phyloP scores from a whole-genome alignment of 1,140 invertebrate genomes.

The Thaumetopoea pityocampa region DNA sequence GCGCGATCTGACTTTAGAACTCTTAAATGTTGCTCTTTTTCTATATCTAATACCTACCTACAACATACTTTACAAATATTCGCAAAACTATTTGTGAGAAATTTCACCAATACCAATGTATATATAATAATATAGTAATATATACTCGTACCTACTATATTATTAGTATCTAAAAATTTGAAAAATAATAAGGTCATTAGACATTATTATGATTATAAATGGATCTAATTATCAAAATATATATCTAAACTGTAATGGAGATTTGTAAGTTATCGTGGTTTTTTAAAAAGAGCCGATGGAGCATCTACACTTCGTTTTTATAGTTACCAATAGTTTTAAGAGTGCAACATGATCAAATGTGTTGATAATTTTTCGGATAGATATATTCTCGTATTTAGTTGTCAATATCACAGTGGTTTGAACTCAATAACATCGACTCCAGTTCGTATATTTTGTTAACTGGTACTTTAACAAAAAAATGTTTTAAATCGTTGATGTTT shows the following conservation, averaged over 20 bases:
- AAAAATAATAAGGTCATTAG: too few relatives aligned
- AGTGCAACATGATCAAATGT: constrained; percentile 44
- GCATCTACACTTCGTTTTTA: constrained; percentile 43
- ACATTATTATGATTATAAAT: too few relatives aligned
- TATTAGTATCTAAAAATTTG: too few relatives aligned
- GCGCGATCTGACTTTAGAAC: too few relatives aligned
- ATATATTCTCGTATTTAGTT: constrained; percentile 42
- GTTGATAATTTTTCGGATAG: constrained; percentile 42
- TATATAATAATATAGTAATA: too few relatives aligned
- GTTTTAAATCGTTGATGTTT: constrained; percentile 15
- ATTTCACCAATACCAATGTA: too few relatives aligned
- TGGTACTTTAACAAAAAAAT: constrained; percentile 5
- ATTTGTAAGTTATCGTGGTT: constrained; percentile 9
- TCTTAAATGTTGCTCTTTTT: too few relatives aligned
- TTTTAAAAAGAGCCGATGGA: constrained; percentile 21
- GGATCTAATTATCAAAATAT: too few relatives aligned
- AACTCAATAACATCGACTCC: constrained; percentile 52
- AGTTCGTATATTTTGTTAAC: constrained; percentile 3
- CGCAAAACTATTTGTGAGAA: too few relatives aligned
- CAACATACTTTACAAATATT: too few relatives aligned
- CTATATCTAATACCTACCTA: too few relatives aligned
- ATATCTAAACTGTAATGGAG: constrained; percentile 7
- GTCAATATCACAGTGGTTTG: constrained; percentile 74
- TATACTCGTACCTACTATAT: too few relatives aligned
- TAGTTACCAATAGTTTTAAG: constrained; percentile 72